Conservation (phyloP, 1,140 invertebrate species). For the Bombus consobrinus region DNA sequence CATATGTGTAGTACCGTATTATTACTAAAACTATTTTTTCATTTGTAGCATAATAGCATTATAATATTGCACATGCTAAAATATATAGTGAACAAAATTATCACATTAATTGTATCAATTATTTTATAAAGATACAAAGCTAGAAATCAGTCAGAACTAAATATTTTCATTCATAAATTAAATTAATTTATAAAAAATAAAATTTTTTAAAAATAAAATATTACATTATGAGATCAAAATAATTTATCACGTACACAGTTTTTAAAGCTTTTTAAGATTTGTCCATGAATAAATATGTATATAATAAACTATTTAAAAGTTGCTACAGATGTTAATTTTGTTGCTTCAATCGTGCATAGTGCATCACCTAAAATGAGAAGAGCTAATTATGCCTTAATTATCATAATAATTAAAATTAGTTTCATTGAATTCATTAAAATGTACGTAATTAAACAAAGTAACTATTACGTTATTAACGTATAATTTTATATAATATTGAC, state of each 20-base stretch:
- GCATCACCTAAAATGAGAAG: background rate
- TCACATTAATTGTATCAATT: constrained; percentile 32
- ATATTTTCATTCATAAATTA: constrained; percentile 41
- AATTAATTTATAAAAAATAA: constrained; percentile 26
- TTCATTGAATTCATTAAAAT: background rate
- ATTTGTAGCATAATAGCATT: constrained; percentile 33
- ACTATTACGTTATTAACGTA: background rate
- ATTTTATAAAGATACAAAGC: constrained; percentile 44
- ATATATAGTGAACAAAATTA: constrained; percentile 25
- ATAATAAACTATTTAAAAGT: background rate
- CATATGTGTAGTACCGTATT: constrained; percentile 12
- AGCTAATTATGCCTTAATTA: background rate
- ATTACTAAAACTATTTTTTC: constrained; percentile 25
- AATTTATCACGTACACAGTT: constrained; percentile 46
- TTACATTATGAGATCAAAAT: constrained; percentile 58
- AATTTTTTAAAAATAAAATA: constrained; percentile 32
- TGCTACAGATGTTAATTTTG: constrained; percentile 6
- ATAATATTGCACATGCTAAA: constrained; percentile 48
- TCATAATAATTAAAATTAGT: background rate
- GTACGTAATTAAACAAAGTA: background rate
- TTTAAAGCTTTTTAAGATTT: constrained; percentile 25
- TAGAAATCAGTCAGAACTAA: constrained; percentile 39
- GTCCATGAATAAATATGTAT: constrained; percentile 25
- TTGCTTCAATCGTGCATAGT: background rate
- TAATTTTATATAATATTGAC: constrained; percentile 9